Base-by-base conservation (phyloP, 2,888 invertebrate genomes). In the Ophioninae sp. region DNA sequence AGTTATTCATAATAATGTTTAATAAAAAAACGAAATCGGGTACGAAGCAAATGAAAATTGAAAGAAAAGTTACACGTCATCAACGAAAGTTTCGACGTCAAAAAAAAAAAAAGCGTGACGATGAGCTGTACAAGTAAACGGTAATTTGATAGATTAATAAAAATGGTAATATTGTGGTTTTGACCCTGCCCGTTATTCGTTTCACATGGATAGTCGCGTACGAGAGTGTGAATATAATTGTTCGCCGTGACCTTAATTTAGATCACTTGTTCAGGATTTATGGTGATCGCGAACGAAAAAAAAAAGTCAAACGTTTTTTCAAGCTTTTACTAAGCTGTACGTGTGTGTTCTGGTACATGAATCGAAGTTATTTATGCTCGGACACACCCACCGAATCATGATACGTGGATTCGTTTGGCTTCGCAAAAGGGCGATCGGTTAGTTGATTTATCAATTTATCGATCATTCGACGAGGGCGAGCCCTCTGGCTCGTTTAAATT, bases 241-340 rank as follows among this genome's bases (percentile, higher is more conserved):
- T 83, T 68, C 81, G 73, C 65, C 64, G 80, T 86, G 85, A 86
- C 85, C 84, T 75, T 85, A 87, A 86, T 87, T 86, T 84, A 83
- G 74, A 85, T 84, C 87, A 87, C 85, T 87, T 86, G 84, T 80
- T 69, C 75, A 72, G 73, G 86, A 87, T 85, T 86, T 83, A 79
- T 79, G 68, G 75, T 50, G 68, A 65, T 44, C 30, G 67, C 39
- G 75, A 62, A 44, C 44, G 44, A 74, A 57, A 78, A 61, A 75
- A 77, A 69, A 69, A 67, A 81, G 73, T 77, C 57, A 70, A 67
- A 57, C 7, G 67, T 56, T 67, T 83, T 81, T 30, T 30, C 3
- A 30, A 30, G 30, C 30, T 30, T 30, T 1, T 83, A 79, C 75
- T 72, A 81, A 72, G 81, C 76, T 69, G 8, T 2, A 20, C 59